Conservation (phyloP, 2,888 invertebrate species). For the Drosophila kambysellisi region DNA sequence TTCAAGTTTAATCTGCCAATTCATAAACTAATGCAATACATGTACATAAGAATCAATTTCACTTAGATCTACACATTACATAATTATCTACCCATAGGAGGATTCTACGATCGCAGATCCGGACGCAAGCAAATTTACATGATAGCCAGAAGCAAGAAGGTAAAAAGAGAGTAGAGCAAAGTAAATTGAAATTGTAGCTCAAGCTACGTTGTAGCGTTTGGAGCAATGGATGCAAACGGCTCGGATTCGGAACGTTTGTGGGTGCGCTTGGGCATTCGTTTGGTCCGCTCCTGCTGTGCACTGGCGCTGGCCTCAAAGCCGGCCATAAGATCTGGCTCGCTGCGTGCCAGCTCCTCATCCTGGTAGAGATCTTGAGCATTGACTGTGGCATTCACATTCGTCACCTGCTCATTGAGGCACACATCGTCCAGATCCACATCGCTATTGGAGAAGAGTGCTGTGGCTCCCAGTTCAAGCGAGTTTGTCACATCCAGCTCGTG, state of each 20-base stretch:
- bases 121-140: conserved; percentile 42
- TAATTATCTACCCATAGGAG: conserved; percentile 4
- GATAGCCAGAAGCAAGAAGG: conserved; percentile 18
- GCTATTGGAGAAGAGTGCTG: conserved; percentile 94
- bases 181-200: background rate
- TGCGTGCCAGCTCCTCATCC: conserved; percentile 83
- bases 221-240: conserved; percentile 56
- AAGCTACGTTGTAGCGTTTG: conserved; percentile 50
- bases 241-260: conserved; percentile 85
- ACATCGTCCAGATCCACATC: conserved; percentile 93
- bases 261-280: conserved; percentile 75
- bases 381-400: conserved; percentile 61
- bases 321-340: conserved; percentile 83
- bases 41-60: conserved; percentile 30
- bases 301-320: conserved; percentile 36
- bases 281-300: conserved; percentile 57
- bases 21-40: conserved; percentile 24
- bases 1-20: conserved; percentile 4
- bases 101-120: conserved; percentile 1
- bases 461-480: conserved; percentile 87
- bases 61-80: conserved; percentile 28
- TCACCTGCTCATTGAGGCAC: conserved; percentile 91
- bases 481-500: conserved; percentile 82
- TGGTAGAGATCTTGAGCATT: conserved; percentile 68
- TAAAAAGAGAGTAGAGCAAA: conserved; percentile 13